A percentile compares a stretch with the other conserved stretches of the same genome.
Conservation (phyloP, 2,113 vertebrate species). For the Steatornis caripensis region DNA sequence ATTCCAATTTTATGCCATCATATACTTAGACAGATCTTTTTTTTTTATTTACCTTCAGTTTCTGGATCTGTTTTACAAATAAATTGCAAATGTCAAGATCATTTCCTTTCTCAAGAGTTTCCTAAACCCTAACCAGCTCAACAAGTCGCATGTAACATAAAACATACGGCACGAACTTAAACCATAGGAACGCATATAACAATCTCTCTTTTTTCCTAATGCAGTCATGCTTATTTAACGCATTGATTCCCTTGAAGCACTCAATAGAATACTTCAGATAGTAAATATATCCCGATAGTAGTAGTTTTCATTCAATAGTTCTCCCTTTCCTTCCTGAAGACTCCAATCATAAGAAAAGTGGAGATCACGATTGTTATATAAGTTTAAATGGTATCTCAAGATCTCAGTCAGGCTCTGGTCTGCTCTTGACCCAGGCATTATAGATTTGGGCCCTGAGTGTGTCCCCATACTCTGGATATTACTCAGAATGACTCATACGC, state of each 20-base stretch:
- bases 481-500: neutral
- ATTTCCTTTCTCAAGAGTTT: conserved; percentile 36
- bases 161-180: conserved; percentile 11
- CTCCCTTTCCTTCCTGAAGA: neutral
- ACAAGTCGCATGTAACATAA: neutral
- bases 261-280: conserved; percentile 6
- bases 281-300: neutral
- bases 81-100: conserved; percentile 7
- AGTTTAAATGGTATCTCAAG: neutral
- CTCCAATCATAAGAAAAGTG: neutral
- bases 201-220: neutral
- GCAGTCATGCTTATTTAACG: conserved; percentile 7
- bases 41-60: neutral
- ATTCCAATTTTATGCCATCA: neutral
- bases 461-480: neutral
- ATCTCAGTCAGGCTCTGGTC: neutral
- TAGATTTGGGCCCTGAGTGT: neutral
- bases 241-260: conserved; percentile 14
- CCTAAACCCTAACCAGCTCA: conserved; percentile 27
- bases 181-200: neutral
- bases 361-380: neutral
- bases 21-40: neutral
- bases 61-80: conserved; percentile 17
- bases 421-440: neutral
- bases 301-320: neutral